phyloP scores from a whole-genome alignment of 2,888 invertebrate genomes.

The Agelastica alni region DNA sequence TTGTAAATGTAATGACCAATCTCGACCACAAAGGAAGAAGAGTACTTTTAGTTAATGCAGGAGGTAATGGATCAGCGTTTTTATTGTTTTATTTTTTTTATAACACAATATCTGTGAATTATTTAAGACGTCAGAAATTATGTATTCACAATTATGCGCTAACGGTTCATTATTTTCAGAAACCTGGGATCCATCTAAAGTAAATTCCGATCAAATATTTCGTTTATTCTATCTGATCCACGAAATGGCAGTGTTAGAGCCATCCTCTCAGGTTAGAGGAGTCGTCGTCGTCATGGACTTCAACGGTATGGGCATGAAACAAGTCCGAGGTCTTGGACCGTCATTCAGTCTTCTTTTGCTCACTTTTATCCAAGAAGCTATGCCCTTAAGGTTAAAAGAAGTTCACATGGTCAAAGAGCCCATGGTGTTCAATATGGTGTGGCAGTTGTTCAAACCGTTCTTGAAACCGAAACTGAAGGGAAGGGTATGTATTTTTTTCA shows the following conservation, averaged over 20 bases:
- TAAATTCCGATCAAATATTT: constrained; percentile 76
- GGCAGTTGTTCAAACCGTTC: constrained; percentile 84
- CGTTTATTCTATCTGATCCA: constrained; percentile 80
- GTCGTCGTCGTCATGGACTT: constrained; percentile 85
- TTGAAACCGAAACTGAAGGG: constrained; percentile 76
- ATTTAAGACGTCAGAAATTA: too few species aligned
- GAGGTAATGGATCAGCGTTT: constrained; percentile 65
- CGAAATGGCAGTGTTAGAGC: constrained; percentile 75
- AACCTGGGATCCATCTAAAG: constrained; percentile 75
- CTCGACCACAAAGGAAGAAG: constrained; percentile 78
- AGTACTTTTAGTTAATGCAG: constrained; percentile 73
- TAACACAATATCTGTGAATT: too few species aligned
- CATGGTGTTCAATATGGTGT: constrained; percentile 81
- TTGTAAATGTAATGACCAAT: constrained; percentile 76
- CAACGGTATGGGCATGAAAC: constrained; percentile 75
- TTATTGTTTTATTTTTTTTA: too few species aligned
- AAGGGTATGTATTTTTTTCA: too few species aligned
- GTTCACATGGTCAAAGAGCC: constrained; percentile 87
- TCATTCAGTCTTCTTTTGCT: constrained; percentile 76
- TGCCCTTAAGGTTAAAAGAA: constrained; percentile 83
- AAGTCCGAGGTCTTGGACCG: constrained; percentile 69
- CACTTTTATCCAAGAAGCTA: constrained; percentile 84
- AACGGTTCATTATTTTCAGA: constrained; percentile 53
- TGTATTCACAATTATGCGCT: too few species aligned
- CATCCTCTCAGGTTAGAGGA: constrained; percentile 79